phyloP scores from a whole-genome alignment of 1,140 invertebrate genomes.

The Eriocheir sinensis region DNA sequence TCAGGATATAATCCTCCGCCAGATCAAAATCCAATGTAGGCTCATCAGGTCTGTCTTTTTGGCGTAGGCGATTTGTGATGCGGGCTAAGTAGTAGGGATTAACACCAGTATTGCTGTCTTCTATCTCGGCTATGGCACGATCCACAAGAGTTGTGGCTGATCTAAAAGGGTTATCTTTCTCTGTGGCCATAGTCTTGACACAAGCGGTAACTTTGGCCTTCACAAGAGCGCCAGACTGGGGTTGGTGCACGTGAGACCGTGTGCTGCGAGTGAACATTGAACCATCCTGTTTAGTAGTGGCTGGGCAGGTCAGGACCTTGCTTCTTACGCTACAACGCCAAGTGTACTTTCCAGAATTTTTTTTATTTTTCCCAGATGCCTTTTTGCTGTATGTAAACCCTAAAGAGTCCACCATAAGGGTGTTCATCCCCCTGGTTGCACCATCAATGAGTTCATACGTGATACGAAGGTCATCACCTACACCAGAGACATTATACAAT shows the following conservation, averaged over 20 bases:
- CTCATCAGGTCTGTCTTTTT: constrained; percentile 45
- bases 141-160: constrained; percentile 42
- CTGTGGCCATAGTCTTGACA: constrained; percentile 54
- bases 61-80: not conserved
- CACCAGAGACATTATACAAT: constrained; percentile 34
- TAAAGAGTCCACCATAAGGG: constrained; percentile 56
- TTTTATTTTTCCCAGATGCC: not conserved
- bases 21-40: constrained; percentile 39
- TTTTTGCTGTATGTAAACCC: constrained; percentile 37
- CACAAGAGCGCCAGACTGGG: not conserved
- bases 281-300: constrained; percentile 49
- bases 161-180: constrained; percentile 34
- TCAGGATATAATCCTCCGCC: constrained; percentile 23
- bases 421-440: constrained; percentile 23
- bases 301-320: constrained; percentile 43
- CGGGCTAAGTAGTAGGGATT: not conserved
- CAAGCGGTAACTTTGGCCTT: constrained; percentile 40
- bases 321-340: constrained; percentile 54
- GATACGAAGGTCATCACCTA: constrained; percentile 37
- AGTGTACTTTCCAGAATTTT: constrained; percentile 42
- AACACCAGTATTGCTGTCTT: not conserved
- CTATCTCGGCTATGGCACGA: constrained; percentile 27
- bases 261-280: constrained; percentile 19
- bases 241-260: constrained; percentile 40
- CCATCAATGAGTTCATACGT: constrained; percentile 45